Evolutionary conservation across 2,888 invertebrate species (phyloP), one percentile per base, ranked within the genome.

Genomic region (Lithodes maja): DNA sequence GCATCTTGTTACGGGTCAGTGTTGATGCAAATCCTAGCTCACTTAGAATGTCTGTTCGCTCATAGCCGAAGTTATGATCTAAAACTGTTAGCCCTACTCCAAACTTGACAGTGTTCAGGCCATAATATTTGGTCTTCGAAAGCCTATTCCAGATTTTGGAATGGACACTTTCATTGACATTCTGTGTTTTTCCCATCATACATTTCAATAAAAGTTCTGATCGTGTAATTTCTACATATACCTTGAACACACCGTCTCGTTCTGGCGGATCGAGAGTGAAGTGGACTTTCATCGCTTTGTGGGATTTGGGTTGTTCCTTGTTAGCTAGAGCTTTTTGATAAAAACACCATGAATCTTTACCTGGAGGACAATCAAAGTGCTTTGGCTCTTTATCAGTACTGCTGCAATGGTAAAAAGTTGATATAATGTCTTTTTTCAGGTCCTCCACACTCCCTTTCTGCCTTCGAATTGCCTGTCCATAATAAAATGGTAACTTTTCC

Each of bases 281-380:
- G 3, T 3, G 12, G n/a, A 71, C 71, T 17, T 71, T 71, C 71
- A 71, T 71, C 12, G 3, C 17, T 17, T 12, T n/a, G 17, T 71
- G 71, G 5, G 71, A 17, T 71, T 3, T 12, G 3, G 17, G 71
- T 5, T 3, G 5, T 71, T 71, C 71, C n/a, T 71, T 71, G n/a
- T 71, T 71, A 5, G 71, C 71, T n/a, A n/a, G 17, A 3, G 71
- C 71, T 5, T 17, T 12, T n/a, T 71, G 71, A 3, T 71, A 71
- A 71, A 71, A 71, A 17, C 71, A 71, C 71, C 71, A 71, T n/a
- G 71, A 71, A 17, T 71, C 71, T 17, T 71, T 17, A 5, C 71
- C 71, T 3, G 5, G n/a, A n/a, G 71, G 71, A 17, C 71, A 71
- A 12, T n/a, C 15, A 17, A n/a, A n/a, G 71, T 71, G 71, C 5